phyloP scores from a whole-genome alignment of 2,888 invertebrate species.

The Pammene aurita region DNA sequence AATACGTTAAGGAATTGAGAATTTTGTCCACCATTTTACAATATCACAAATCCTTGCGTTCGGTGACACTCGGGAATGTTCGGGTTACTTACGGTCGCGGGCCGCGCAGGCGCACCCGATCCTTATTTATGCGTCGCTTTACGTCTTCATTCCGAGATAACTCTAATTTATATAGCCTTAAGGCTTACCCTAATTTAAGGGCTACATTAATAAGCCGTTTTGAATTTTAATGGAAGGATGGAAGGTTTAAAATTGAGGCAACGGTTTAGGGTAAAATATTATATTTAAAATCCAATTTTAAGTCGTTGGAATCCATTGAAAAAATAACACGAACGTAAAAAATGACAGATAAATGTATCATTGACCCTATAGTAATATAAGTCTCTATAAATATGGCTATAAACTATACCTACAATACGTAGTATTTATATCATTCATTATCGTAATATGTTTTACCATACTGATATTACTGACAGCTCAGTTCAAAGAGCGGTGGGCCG shows the following conservation, averaged over 20 bases:
- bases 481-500: no score
- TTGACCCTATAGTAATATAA: neutral
- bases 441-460: no score
- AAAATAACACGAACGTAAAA: neutral
- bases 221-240: neutral
- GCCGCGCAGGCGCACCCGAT: slow-evolving; percentile 30
- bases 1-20: neutral
- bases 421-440: no score
- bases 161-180: slow-evolving; percentile 29
- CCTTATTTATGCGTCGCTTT: slow-evolving; percentile 37
- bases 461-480: no score
- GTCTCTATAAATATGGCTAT: neutral
- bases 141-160: slow-evolving; percentile 38
- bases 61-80: neutral
- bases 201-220: neutral
- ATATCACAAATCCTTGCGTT: neutral
- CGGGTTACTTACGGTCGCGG: neutral
- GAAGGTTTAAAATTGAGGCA: neutral
- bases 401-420: no score
- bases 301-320: slow-evolving; percentile 2
- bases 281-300: neutral
- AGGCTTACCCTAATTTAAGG: slow-evolving; percentile 15
- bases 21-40: neutral
- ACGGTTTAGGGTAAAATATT: neutral
- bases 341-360: neutral